Conservation (phyloP, 2,113 vertebrate genomes). For the Epinephelus moara region DNA sequence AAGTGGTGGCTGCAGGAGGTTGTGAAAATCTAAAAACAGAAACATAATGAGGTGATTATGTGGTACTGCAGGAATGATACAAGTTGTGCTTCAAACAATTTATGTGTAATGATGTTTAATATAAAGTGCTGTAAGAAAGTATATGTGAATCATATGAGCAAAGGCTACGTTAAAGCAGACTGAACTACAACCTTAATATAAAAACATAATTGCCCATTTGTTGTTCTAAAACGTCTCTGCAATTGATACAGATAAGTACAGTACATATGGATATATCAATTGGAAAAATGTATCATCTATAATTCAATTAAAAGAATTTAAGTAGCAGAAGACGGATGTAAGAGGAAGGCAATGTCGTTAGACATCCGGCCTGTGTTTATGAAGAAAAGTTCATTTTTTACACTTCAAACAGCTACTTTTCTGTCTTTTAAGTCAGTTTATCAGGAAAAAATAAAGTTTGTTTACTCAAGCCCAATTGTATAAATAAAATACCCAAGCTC, state of each 20-base stretch:
- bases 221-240: neutral
- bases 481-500: constrained; percentile 71
- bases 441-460: constrained; percentile 58
- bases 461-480: constrained; percentile 69
- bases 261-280: neutral
- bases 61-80: constrained; percentile 8
- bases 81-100: constrained; percentile 21
- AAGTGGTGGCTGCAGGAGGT: constrained; percentile 26
- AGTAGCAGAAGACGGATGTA: too few relatives aligned
- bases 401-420: constrained; percentile 75
- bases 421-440: constrained; percentile 66
- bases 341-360: neutral
- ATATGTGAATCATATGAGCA: constrained; percentile 12
- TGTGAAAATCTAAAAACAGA: constrained; percentile 43
- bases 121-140: constrained; percentile 4
- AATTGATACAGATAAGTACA: neutral
- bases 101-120: constrained; percentile 22
- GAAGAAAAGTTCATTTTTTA: constrained; percentile 36
- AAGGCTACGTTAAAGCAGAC: neutral
- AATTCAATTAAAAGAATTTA: neutral
- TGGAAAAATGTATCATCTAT: neutral
- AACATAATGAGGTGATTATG: constrained; percentile 41
- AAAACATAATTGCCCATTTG: neutral
- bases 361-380: constrained; percentile 34
- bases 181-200: neutral